Conservation (phyloP, 2,113 vertebrate genomes). For the Nannobrachium achirus region DNA sequence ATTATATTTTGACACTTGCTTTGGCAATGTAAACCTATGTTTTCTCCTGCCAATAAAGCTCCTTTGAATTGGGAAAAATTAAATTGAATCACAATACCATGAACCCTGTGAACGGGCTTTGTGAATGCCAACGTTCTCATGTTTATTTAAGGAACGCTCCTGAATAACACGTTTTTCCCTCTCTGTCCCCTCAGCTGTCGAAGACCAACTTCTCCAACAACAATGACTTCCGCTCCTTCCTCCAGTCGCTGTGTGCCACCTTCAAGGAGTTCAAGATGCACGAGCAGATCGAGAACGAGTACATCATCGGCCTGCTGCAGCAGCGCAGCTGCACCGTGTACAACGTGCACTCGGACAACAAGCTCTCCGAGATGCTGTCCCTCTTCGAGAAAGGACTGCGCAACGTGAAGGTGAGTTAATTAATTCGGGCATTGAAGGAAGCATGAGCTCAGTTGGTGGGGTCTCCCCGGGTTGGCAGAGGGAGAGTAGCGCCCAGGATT, state of each 20-base stretch:
- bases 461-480: too few relatives aligned
- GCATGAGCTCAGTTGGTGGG: too few relatives aligned
- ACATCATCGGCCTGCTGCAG: slow-evolving; percentile 93
- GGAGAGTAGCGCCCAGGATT: too few relatives aligned
- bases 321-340: slow-evolving; percentile 94
- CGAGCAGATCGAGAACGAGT: slow-evolving; percentile 98
- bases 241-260: slow-evolving; percentile 93
- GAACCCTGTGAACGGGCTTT: too few relatives aligned
- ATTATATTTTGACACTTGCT: too few relatives aligned
- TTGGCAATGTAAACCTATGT: too few relatives aligned
- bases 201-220: slow-evolving; percentile 99
- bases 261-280: slow-evolving; percentile 99
- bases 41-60: too few relatives aligned
- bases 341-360: slow-evolving; percentile 97
- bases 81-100: too few relatives aligned
- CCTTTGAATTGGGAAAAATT: too few relatives aligned
- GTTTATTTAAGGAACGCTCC: too few relatives aligned
- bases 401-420: slow-evolving; percentile 92
- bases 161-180: slow-evolving; percentile 1
- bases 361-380: slow-evolving; percentile 96
- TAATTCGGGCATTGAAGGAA: too few relatives aligned
- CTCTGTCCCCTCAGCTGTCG: slow-evolving; percentile 83
- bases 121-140: too few relatives aligned
- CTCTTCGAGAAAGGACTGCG: slow-evolving; percentile 96
- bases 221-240: slow-evolving; percentile 96